Percentiles rank a stretch among this genome's conserved stretches.
Conservation (phyloP, 2,113 vertebrate genomes). For the Puma concolor region DNA sequence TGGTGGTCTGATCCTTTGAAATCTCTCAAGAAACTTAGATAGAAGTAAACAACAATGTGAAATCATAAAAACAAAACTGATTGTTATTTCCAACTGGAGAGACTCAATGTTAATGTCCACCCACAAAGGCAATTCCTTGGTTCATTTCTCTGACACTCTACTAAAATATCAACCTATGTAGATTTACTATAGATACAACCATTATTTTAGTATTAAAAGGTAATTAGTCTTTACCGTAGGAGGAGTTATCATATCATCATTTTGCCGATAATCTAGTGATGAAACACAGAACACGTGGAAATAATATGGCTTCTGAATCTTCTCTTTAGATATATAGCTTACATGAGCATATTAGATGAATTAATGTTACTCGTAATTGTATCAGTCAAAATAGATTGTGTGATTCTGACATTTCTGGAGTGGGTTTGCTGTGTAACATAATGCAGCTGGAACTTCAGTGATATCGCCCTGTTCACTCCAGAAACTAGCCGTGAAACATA, state of each 20-base stretch:
- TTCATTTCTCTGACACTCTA: neutral
- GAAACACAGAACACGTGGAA: neutral
- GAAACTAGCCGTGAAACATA: neutral
- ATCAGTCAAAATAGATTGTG: neutral
- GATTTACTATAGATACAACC: neutral
- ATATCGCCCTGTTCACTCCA: neutral
- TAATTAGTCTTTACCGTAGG: neutral
- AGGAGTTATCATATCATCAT: neutral
- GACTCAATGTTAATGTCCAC: neutral
- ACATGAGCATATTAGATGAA: neutral
- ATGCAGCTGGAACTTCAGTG: neutral
- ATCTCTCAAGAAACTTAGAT: slow-evolving; percentile 3
- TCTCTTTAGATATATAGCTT: neutral
- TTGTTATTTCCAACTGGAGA: neutral
- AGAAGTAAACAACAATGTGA: neutral
- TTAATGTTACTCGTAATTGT: neutral
- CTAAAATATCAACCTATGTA: neutral
- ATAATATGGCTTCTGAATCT: neutral
- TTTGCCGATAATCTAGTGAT: neutral
- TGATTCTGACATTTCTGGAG: neutral
- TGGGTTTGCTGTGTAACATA: neutral
- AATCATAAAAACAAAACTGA: slow-evolving; percentile 21
- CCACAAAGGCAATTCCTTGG: neutral
- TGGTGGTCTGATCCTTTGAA: neutral
- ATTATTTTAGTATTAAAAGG: neutral